These are phyloP conservation scores for Allophyes oxyacanthae DNA, from an alignment of 2,888 invertebrate species.

Conservation along the genomic window DNA sequence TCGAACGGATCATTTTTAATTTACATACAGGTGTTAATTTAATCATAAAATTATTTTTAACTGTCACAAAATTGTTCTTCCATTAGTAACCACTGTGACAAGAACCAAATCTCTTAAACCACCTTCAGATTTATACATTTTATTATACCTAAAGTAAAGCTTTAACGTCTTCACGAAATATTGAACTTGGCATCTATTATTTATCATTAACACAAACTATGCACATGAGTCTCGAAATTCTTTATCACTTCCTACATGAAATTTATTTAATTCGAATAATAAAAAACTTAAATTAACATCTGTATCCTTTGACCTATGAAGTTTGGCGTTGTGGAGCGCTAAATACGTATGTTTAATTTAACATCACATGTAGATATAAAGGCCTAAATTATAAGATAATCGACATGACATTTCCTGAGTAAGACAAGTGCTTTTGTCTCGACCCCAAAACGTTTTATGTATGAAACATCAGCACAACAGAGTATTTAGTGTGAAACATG, in stretches of 20 bases:
- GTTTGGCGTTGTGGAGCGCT: conserved; percentile 39
- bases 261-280: conserved; percentile 21
- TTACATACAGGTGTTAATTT: conserved; percentile 59
- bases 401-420: conserved; percentile 51
- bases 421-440: conserved; percentile 54
- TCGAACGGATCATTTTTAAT: conserved; percentile 39
- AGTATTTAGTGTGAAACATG: conserved; percentile 50
- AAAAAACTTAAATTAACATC: conserved; percentile 54
- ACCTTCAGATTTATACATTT: conserved; percentile 31
- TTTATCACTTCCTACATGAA: conserved; percentile 20
- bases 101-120: conserved; percentile 40
- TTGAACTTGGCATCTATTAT: conserved; percentile 46
- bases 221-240: conserved; percentile 41
- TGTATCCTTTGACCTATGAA: conserved; percentile 45
- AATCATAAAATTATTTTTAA: conserved; percentile 30
- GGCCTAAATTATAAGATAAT: conserved; percentile 62
- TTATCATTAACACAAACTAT: conserved; percentile 44
- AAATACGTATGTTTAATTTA: conserved; percentile 31
- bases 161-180: conserved; percentile 35
- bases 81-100: conserved; percentile 48
- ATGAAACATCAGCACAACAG: conserved; percentile 50
- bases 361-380: conserved; percentile 48
- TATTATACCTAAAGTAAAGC: conserved; percentile 27
- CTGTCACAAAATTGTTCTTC: conserved; percentile 52
- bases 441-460: conserved; percentile 50